Percentiles rank a stretch among this genome's conserved stretches.
Conservation (phyloP, 2,797 vertebrate genomes). For the Galaxias olidus region DNA sequence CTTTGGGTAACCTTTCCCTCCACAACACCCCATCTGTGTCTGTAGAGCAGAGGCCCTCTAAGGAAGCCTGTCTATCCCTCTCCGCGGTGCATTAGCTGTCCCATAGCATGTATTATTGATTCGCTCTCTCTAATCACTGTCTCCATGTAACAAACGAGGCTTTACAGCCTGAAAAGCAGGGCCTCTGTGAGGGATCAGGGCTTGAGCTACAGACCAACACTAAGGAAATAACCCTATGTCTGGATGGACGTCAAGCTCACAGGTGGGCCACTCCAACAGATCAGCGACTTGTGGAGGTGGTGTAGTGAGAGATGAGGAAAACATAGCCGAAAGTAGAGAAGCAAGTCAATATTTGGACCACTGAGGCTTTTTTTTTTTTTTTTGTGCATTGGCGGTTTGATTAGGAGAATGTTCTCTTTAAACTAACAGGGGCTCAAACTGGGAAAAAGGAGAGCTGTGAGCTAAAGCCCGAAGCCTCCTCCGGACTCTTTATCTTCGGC, state of each 20-base stretch:
- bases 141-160: conserved; percentile 68
- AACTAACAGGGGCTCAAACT: conserved; percentile 17
- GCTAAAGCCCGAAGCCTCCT: conserved; percentile 38
- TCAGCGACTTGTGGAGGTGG: too few species aligned
- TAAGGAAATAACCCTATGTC: background rate
- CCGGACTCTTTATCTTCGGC: conserved; percentile 52
- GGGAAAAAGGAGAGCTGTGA: conserved; percentile 23
- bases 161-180: conserved; percentile 56
- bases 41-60: conserved; percentile 58
- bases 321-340: too few species aligned
- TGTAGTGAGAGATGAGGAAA: too few species aligned
- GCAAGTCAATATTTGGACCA: too few species aligned
- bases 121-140: conserved; percentile 71
- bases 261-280: too few species aligned
- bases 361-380: too few species aligned
- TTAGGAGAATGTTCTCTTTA: background rate
- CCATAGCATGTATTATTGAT: conserved; percentile 82
- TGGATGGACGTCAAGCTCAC: too few species aligned
- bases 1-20: conserved; percentile 54
- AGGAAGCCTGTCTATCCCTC: conserved; percentile 60
- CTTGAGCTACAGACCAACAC: conserved; percentile 23
- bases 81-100: conserved; percentile 77
- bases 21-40: conserved; percentile 40
- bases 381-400: too few species aligned
- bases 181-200: conserved; percentile 49